phyloP scores from a whole-genome alignment of 2,797 vertebrate species.

The Catamblyrhynchus diadema region DNA sequence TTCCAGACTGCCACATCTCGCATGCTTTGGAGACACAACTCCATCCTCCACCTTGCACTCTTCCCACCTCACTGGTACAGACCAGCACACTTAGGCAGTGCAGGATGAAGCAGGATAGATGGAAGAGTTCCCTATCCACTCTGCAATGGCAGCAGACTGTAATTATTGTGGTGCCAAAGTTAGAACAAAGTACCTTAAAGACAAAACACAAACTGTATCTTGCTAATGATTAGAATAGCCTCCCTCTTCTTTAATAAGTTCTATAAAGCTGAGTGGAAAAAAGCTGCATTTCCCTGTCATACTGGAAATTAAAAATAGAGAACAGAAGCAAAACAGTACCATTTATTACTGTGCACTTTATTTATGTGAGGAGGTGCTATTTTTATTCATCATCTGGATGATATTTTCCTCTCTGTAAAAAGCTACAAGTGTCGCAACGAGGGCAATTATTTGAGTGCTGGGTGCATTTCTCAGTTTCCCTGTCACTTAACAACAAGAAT shows the following conservation, averaged over 20 bases:
- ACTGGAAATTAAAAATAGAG: slow-evolving; percentile 18
- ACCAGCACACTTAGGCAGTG: not conserved
- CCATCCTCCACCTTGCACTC: not conserved
- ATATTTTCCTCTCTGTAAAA: slow-evolving; percentile 32
- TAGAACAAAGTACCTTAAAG: not conserved
- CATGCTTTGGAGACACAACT: not conserved
- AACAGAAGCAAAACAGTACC: not conserved
- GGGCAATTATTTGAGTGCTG: not conserved
- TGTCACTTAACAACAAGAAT: not conserved
- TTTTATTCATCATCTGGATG: slow-evolving; percentile 50
- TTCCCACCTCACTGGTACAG: not conserved
- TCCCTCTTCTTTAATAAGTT: not conserved
- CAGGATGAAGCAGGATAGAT: not conserved
- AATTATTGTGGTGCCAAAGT: not conserved
- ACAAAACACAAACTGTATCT: not conserved
- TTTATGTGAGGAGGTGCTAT: not conserved
- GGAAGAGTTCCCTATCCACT: not conserved
- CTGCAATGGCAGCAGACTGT: not conserved
- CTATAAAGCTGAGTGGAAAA: not conserved
- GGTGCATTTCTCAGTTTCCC: not conserved
- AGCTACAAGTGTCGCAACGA: not conserved
- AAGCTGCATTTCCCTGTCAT: not conserved
- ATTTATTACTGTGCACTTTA: not conserved
- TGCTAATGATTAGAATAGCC: not conserved
- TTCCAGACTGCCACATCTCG: not conserved